Base-by-base conservation (phyloP, 2,888 invertebrate species). In the Masnerella sp. region DNA sequence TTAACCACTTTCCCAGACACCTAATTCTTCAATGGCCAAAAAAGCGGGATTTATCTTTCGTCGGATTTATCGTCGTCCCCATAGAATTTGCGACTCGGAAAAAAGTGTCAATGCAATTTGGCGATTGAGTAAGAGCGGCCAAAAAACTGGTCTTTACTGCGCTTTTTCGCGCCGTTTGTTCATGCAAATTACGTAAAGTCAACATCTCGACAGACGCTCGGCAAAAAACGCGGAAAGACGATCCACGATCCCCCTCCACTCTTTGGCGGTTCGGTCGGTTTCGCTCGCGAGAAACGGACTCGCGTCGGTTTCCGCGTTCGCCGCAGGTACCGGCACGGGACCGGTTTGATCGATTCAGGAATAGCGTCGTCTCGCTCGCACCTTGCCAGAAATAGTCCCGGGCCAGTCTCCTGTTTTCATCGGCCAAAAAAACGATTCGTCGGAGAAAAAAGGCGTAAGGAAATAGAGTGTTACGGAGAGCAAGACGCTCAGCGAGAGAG, bases 341-440 rank as follows among this genome's bases (percentile, higher is more conserved):
- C 82, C 81, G 82, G 82, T 82, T 82, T 80, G 75, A 80, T 78
- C 78, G 81, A 83, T 83, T 81, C 81, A 79, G 80, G 76, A 56
- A 67, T 58, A 56, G 40, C 28, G 62, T 69, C 40, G 49, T 67
- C 56, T 62, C 59, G 45, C 43, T 59, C 38, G n/a, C 68, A 45
- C 25, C 43, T 12, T 20, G 42, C 51, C 68, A 58, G 68, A 68
- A 68, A 69, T 74, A 59, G 54, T 64, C 54, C 54, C 18, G 54
- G 38, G 14, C 65, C 69, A 49, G 49, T 69, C 69, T 61, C 56
- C 49, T 62, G 30, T 61, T 72, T 43, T 54, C 47, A 51, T 49
- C 49, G 22, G 58, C 14, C 49, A 59, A 65, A 52, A 64, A 51
- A n/a, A n/a, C 59, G 12, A 34, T 17, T 34, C 32, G 30, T 43